Conservation (phyloP, 2,113 vertebrate genomes). For the Gulo gulo region DNA sequence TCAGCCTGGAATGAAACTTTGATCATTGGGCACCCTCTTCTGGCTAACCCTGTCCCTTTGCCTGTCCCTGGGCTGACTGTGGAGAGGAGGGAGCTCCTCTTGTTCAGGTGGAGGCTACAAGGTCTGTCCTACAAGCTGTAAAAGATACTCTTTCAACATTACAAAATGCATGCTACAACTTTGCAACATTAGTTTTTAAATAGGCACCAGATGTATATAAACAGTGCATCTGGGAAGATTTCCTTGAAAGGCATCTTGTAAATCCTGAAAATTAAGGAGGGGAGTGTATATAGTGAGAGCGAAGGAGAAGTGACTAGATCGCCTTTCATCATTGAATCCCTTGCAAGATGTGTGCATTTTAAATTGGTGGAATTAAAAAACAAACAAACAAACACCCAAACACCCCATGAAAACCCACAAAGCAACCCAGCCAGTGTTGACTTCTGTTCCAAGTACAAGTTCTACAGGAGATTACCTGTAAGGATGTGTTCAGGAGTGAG, state of each 20-base stretch:
- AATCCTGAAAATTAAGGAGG: background rate
- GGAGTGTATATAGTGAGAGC: background rate
- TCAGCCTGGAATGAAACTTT: background rate
- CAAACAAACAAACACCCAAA: background rate
- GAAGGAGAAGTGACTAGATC: background rate
- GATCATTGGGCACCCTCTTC: fast-evolving
- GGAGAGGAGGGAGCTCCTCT: background rate
- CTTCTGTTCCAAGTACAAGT: background rate
- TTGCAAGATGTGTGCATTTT: background rate
- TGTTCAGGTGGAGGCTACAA: fast-evolving
- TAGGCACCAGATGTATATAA: background rate
- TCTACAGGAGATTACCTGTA: background rate
- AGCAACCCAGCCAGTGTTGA: fast-evolving
- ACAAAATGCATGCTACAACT: background rate
- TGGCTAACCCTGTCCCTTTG: fast-evolving
- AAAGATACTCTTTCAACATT: background rate
- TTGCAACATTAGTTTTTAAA: background rate
- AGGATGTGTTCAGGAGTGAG: background rate
- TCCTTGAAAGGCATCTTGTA: background rate
- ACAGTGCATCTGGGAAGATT: background rate
- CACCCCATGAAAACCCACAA: background rate
- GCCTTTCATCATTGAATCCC: fast-evolving
- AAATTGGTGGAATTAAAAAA: background rate
- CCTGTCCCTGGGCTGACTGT: fast-evolving
- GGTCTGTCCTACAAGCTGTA: background rate